Conservation (phyloP, 2,797 vertebrate species). For the Parauchenoglanis punctatus region DNA sequence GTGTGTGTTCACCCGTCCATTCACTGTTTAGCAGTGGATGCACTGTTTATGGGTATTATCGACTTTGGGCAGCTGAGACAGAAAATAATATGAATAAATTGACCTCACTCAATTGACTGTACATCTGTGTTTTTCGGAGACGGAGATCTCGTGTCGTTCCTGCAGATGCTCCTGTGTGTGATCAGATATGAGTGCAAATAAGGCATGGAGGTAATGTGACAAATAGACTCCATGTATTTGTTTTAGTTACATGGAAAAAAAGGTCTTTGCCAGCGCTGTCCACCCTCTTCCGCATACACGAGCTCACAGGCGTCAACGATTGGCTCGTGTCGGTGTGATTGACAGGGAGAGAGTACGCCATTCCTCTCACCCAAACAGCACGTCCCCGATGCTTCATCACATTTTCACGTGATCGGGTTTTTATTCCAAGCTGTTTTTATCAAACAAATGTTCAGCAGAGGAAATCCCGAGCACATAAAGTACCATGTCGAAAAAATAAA, state of each 20-base stretch:
- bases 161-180: background rate
- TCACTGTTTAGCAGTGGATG: background rate
- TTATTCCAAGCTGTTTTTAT: no score
- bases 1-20: background rate
- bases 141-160: background rate
- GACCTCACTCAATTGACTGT: background rate
- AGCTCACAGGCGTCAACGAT: background rate
- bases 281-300: background rate
- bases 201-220: background rate
- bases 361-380: no score
- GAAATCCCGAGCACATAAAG: background rate
- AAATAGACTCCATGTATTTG: background rate
- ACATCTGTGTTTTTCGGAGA: background rate
- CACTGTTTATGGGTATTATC: background rate
- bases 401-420: no score
- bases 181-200: slow-evolving; percentile 2
- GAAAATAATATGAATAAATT: background rate
- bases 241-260: no score
- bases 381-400: no score
- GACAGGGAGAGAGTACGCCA: background rate
- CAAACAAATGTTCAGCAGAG: background rate
- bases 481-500: background rate
- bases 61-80: no score
- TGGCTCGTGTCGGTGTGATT: background rate
- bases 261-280: background rate